Conservation (phyloP, 2,797 vertebrate genomes). For the Coranthus polyacanthus region DNA sequence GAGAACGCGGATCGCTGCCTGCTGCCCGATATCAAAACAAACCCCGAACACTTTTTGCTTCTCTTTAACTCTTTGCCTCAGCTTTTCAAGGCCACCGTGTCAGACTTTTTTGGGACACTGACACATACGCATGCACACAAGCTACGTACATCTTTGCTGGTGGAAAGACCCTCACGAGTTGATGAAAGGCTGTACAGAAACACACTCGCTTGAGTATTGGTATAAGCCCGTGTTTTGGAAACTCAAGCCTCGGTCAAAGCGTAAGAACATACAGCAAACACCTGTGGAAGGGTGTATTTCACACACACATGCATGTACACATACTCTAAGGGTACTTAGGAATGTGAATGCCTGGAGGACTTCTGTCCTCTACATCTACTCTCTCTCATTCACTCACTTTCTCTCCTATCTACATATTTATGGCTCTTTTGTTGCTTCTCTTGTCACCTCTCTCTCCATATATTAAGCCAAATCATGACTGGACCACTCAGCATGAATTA, state of each 20-base stretch:
- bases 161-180: slow-evolving; percentile 27
- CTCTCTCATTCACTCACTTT: slow-evolving; percentile 26
- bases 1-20: too few relatives aligned
- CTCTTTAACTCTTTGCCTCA: slow-evolving; percentile 1
- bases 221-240: slow-evolving; percentile 79
- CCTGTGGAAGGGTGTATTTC: slow-evolving; percentile 72
- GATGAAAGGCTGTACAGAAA: slow-evolving; percentile 50
- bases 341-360: slow-evolving; percentile 63
- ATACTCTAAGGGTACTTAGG: slow-evolving; percentile 46
- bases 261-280: slow-evolving; percentile 68
- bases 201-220: slow-evolving; percentile 51
- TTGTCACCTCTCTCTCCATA: slow-evolving; percentile 62
- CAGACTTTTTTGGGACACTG: slow-evolving; percentile 35
- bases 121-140: slow-evolving; percentile 27
- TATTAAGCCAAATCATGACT: slow-evolving; percentile 60
- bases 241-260: slow-evolving; percentile 71
- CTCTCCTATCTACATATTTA: slow-evolving; percentile 49
- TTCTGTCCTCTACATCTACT: slow-evolving; percentile 41
- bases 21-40: too few relatives aligned
- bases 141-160: not conserved
- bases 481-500: slow-evolving; percentile 67
- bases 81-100: slow-evolving; percentile 22
- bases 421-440: slow-evolving; percentile 49
- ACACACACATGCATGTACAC: slow-evolving; percentile 37
- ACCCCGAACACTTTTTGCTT: slow-evolving; percentile 5